Percentiles rank a stretch among this genome's conserved stretches.
Evolutionary conservation across 2,888 invertebrate species (phyloP).

Genomic region (Apocheima hispidaria): DNA sequence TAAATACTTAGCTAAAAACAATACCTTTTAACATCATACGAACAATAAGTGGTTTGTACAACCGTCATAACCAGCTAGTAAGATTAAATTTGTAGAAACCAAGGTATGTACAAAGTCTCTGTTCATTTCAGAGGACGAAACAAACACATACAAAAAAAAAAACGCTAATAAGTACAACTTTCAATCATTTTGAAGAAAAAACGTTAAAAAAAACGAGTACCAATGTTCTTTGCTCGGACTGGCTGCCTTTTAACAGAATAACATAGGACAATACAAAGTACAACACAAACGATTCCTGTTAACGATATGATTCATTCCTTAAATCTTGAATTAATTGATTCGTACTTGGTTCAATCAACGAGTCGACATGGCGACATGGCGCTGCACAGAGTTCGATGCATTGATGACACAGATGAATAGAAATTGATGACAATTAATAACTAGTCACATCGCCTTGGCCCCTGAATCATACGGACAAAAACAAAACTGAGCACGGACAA

Average conservation of each 20-base stretch:
- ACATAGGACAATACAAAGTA: not conserved
- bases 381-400: conserved; percentile 26
- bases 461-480: not conserved
- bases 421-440: conserved; percentile 6
- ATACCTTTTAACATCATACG: too few relatives aligned
- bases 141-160: too few relatives aligned
- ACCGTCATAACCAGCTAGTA: too few relatives aligned
- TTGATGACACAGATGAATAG: conserved; percentile 5
- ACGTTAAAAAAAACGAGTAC: too few relatives aligned
- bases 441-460: not conserved
- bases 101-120: too few relatives aligned
- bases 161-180: too few relatives aligned
- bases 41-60: too few relatives aligned
- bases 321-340: conserved; percentile 45
- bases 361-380: conserved; percentile 14
- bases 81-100: too few relatives aligned
- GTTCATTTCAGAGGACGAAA: too few relatives aligned
- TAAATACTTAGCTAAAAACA: too few relatives aligned
- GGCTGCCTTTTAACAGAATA: not conserved
- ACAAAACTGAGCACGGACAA: not conserved
- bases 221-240: too few relatives aligned
- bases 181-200: too few relatives aligned
- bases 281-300: conserved; percentile 24
- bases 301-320: conserved; percentile 43
- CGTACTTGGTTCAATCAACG: conserved; percentile 43